Evolutionary conservation across 2,797 vertebrate genomes (phyloP), one percentile per base, ranked within the genome.

Genomic region (Petrocephalus sullivani): DNA sequence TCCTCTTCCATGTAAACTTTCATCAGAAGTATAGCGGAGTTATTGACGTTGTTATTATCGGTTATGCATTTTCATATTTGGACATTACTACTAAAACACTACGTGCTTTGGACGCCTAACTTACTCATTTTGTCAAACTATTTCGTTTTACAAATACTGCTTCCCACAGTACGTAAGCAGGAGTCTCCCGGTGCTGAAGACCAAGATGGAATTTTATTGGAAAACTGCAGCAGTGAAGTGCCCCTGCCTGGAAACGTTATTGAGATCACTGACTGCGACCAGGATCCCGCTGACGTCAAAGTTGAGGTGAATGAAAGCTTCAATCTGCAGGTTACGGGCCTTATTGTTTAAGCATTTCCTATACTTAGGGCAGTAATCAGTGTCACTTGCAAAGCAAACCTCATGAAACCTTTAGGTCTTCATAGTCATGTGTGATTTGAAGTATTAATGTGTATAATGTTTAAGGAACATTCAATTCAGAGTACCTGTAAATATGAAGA

Each of bases 291-390:
- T 0, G 89, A 90, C 19, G 28, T 89, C 6, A 91, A 90, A 78
- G 89, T 91, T 23, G 88, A 93, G 92, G 94, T 95, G 37, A 91
- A 93, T 64, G 21, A 51, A 16, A 19, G 4, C 3, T 56, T 84
- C 21, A 28, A 21, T 9, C 46, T 82, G 78, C n/a, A 14, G 28
- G 23, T 37, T 28, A 37, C 28, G 16, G 16, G 3, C 12, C 28
- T 7, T 51, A 51, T 51, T 37, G 28, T 71, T 84, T 54, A 84
- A 53, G 21, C 51, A n/a, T 14, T 4, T 56, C 5, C 4, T 14
- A 19, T 46, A 28, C 4, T 53, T 21, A 84, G 9, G 3, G 21
- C 37, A 7, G 19, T 19, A 46, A 78, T 78, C 16, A 78, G 19
- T 9, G 16, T 2, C 41, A 78, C 71, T 14, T 46, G 33, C 41